Percentiles rank a stretch among this genome's conserved stretches.
phyloP scores from a whole-genome alignment of 2,888 invertebrate genomes.

The Scelioninae gen. 1 region DNA sequence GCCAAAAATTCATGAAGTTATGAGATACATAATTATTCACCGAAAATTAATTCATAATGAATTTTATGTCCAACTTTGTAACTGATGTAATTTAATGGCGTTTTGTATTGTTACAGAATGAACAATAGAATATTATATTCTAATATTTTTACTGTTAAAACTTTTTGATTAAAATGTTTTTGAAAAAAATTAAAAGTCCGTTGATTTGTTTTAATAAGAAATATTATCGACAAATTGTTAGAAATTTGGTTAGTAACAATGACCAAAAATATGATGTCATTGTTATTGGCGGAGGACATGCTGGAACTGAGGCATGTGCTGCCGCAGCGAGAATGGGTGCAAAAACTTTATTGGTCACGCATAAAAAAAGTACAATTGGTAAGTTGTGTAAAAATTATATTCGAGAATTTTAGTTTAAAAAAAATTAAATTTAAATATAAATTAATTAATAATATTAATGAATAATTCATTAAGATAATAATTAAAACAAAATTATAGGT shows the following conservation, averaged over 20 bases:
- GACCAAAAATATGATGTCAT: conserved; percentile 88
- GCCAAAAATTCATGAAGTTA: conserved; percentile 91
- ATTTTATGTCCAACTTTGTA: conserved; percentile 83
- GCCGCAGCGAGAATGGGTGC: conserved; percentile 94
- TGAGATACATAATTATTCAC: conserved; percentile 93
- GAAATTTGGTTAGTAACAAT: conserved; percentile 48
- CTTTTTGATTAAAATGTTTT: conserved; percentile 69
- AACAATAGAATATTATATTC: too few relatives aligned
- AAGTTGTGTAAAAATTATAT: conserved; percentile 61
- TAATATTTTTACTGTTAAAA: not conserved
- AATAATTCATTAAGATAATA: not conserved
- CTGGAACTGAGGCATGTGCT: conserved; percentile 94
- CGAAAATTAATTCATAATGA: conserved; percentile 88
- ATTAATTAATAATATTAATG: not conserved
- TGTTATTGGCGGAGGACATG: conserved; percentile 96
- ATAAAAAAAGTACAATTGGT: conserved; percentile 93
- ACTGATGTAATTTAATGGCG: conserved; percentile 22
- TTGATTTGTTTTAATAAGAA: conserved; percentile 40
- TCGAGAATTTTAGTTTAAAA: too few relatives aligned
- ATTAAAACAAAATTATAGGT: conserved; percentile 84
- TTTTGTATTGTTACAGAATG: conserved; percentile 48
- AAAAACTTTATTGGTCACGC: conserved; percentile 91
- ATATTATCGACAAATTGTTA: conserved; percentile 60
- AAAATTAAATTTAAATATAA: not conserved
- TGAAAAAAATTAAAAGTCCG: conserved; percentile 54